Conservation (phyloP, 2,113 vertebrate genomes). For the Apodemus speciosus region DNA sequence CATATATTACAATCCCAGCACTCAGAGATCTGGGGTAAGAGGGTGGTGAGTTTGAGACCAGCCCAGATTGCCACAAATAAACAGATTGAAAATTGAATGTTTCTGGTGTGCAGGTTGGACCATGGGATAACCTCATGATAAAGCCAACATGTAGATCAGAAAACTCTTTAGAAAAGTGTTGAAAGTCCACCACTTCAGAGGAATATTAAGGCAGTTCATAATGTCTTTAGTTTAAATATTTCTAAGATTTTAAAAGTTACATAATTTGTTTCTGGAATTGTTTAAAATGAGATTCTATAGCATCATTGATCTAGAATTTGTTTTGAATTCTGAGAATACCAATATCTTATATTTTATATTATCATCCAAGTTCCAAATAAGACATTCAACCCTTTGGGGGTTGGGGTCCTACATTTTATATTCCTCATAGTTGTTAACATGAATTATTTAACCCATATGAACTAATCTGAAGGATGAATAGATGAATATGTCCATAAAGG, state of each 20-base stretch:
- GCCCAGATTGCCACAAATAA: background rate
- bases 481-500: background rate
- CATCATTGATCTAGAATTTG: background rate
- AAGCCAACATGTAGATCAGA: slow-evolving; percentile 7
- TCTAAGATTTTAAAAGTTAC: background rate
- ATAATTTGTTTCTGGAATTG: background rate
- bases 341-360: background rate
- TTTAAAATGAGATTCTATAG: slow-evolving; percentile 9
- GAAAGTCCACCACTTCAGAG: background rate
- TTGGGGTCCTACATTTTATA: background rate
- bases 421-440: background rate
- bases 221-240: background rate
- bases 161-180: background rate
- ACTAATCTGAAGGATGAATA: background rate
- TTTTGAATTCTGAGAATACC: background rate
- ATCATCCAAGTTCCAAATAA: background rate
- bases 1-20: background rate
- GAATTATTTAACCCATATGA: background rate
- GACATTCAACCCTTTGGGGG: background rate
- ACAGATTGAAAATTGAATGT: background rate
- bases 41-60: background rate
- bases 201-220: background rate
- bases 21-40: background rate
- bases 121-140: background rate
- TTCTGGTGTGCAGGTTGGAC: background rate